Percentiles rank a stretch among this genome's conserved stretches.
These are phyloP conservation scores for Dallia pectoralis DNA, from an alignment of 2,797 vertebrate species.

Conservation along the genomic window DNA sequence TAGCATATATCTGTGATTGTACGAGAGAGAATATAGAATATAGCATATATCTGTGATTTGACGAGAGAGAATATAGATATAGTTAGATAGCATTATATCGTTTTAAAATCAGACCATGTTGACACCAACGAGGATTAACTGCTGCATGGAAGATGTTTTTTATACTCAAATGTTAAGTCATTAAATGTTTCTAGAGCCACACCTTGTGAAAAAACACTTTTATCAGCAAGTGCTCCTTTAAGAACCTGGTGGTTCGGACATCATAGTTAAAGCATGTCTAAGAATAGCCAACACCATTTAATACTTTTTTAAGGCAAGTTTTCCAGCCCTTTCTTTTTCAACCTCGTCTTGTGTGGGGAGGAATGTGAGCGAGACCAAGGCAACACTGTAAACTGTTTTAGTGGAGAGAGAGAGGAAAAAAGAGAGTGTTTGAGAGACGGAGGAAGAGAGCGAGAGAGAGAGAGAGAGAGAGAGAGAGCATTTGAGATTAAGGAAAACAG, in stretches of 20 bases:
- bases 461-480: slow-evolving; percentile 10
- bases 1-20: slow-evolving; percentile 66
- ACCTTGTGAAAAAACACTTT: background rate
- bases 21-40: slow-evolving; percentile 7
- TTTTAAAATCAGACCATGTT: background rate
- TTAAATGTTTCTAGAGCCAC: background rate
- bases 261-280: slow-evolving; percentile 47
- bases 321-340: slow-evolving; percentile 54
- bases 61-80: background rate
- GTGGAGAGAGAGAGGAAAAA: slow-evolving; percentile 17
- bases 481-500: slow-evolving; percentile 1
- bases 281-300: slow-evolving; percentile 61
- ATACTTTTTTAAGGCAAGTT: slow-evolving; percentile 56
- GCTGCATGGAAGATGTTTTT: background rate
- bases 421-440: background rate
- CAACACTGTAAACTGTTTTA: slow-evolving; percentile 53
- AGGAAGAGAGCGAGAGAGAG: slow-evolving; percentile 18
- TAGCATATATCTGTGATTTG: slow-evolving; percentile 10
- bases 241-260: slow-evolving; percentile 31
- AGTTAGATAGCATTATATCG: too few relatives aligned
- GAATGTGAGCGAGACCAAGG: slow-evolving; percentile 52
- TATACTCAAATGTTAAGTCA: background rate
- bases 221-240: slow-evolving; percentile 42
- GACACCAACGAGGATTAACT: background rate
- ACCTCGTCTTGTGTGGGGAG: slow-evolving; percentile 33